Conservation (phyloP, 2,888 invertebrate species). For the Drosophila basisetae region DNA sequence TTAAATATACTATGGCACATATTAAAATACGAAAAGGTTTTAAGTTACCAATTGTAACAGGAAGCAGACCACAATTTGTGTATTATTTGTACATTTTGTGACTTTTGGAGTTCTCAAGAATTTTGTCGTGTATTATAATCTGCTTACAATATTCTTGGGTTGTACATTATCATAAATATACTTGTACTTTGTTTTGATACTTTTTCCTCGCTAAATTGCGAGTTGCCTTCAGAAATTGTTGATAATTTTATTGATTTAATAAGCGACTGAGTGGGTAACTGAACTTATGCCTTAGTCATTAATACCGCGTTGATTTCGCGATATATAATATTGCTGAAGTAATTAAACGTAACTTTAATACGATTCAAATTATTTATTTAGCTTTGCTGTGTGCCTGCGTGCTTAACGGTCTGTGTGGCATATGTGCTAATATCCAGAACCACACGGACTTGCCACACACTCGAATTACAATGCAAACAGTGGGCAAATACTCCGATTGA, state of each 20-base stretch:
- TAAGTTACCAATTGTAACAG: not conserved
- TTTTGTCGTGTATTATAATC: not conserved
- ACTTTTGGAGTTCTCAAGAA: not conserved
- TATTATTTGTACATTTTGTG: not conserved
- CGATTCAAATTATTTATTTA: constrained; percentile 33
- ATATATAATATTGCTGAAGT: constrained; percentile 23
- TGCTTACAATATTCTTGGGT: not conserved
- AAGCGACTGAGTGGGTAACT: constrained; percentile 38
- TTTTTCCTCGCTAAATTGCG: constrained; percentile 13
- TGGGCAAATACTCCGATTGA: constrained; percentile 18
- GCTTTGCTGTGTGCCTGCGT: constrained; percentile 10
- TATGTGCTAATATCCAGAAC: constrained; percentile 18
- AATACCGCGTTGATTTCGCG: constrained; percentile 6
- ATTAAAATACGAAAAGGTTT: not conserved
- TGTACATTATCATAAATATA: not conserved
- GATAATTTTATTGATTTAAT: constrained; percentile 68
- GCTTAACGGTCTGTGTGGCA: constrained; percentile 24
- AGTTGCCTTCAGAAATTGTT: constrained; percentile 37
- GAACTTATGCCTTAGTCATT: constrained; percentile 30
- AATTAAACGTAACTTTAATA: constrained; percentile 34
- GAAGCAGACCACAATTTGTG: not conserved
- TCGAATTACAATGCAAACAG: constrained; percentile 48
- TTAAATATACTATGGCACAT: not conserved
- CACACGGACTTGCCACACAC: constrained; percentile 5
- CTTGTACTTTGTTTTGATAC: constrained; percentile 1